These are phyloP conservation scores for Agriopis aurantiaria DNA, from an alignment of 2,888 invertebrate genomes.

Conservation along the genomic window DNA sequence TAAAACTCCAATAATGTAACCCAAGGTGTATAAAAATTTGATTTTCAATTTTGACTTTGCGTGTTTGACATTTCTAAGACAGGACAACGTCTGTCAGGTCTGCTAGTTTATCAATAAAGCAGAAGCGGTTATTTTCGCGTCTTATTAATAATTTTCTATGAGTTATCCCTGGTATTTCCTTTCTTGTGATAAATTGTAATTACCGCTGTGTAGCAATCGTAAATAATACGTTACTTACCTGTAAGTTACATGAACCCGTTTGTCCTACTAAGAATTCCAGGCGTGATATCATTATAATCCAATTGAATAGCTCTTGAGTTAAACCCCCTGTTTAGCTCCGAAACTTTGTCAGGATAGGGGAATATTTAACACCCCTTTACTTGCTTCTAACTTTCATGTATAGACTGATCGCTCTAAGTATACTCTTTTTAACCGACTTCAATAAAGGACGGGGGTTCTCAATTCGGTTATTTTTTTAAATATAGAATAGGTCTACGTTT, in stretches of 20 bases:
- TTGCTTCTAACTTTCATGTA: constrained; percentile 16
- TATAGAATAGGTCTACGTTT: too few species aligned
- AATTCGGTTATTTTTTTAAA: too few species aligned
- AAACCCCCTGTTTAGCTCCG: constrained; percentile 10
- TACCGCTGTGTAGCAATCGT: not conserved
- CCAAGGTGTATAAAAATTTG: too few species aligned
- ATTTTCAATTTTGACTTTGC: too few species aligned
- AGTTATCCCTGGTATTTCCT: not conserved
- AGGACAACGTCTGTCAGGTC: too few species aligned
- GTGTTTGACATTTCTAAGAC: too few species aligned
- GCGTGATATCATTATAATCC: constrained; percentile 24
- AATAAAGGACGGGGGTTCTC: too few species aligned
- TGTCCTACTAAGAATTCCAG: constrained; percentile 9
- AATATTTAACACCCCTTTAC: constrained; percentile 26
- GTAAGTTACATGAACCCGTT: not conserved
- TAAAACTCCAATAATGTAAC: too few species aligned
- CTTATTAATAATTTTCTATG: not conserved
- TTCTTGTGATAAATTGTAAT: not conserved
- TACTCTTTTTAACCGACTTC: not conserved
- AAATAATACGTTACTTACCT: not conserved
- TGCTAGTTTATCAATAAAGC: too few species aligned
- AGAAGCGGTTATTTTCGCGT: not conserved
- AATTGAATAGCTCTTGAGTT: constrained; percentile 13
- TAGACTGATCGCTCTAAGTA: not conserved
- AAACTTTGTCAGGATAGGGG: constrained; percentile 23